phyloP scores from a whole-genome alignment of 1,140 invertebrate genomes.

The Neotoxoptera formosana region DNA sequence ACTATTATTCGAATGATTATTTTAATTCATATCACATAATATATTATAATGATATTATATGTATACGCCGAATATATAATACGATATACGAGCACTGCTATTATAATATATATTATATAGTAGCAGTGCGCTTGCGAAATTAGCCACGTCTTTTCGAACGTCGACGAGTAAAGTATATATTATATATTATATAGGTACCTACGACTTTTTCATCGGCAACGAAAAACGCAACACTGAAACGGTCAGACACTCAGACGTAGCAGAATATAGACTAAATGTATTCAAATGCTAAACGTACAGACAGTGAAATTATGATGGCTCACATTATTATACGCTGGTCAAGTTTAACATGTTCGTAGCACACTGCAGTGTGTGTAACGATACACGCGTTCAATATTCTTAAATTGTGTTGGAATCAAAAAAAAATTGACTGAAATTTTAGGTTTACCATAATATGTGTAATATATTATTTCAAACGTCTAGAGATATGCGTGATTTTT shows the following conservation, averaged over 20 bases:
- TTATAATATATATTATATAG: background rate
- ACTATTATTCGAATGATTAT: background rate
- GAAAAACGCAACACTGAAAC: background rate
- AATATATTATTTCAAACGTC: background rate
- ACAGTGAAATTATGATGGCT: background rate
- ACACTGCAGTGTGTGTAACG: background rate
- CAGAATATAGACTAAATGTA: background rate
- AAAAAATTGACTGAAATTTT: background rate
- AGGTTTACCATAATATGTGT: background rate
- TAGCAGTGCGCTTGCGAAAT: background rate
- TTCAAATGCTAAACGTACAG: background rate
- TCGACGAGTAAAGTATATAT: background rate
- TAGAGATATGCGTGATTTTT: too few species aligned
- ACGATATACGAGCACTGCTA: background rate
- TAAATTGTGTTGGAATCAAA: background rate
- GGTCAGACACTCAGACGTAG: background rate
- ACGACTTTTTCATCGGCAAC: background rate
- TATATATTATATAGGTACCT: too few species aligned
- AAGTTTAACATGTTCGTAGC: background rate
- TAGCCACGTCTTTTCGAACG: background rate
- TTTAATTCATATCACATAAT: slow-evolving; percentile 16
- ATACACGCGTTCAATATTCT: background rate
- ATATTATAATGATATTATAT: background rate
- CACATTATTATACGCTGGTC: background rate
- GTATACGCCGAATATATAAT: background rate